These are phyloP conservation scores for Zoroaster sp. DNA, from an alignment of 53 echinoderm and acorn worm species.

Conservation along the genomic window DNA sequence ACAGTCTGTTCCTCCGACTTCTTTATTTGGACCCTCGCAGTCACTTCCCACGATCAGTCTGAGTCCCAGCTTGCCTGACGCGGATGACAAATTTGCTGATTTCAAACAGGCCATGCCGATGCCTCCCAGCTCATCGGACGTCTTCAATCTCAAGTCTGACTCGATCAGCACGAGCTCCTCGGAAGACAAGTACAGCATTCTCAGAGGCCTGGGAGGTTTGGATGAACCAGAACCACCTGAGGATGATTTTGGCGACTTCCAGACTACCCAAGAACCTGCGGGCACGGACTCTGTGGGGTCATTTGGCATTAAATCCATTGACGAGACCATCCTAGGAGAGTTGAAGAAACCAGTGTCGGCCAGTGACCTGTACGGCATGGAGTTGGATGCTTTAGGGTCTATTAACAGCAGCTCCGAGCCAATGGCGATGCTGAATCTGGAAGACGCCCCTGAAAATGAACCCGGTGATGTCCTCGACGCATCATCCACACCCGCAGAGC, in stretches of 20 bases:
- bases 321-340: slow-evolving; percentile 1
- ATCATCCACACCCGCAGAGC: background rate
- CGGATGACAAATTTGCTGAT: slow-evolving; percentile 61
- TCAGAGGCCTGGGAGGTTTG: slow-evolving; percentile 47
- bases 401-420: slow-evolving; percentile 13
- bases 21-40: slow-evolving; percentile 15
- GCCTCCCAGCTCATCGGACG: background rate
- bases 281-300: background rate
- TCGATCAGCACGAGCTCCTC: slow-evolving; percentile 35
- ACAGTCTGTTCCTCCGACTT: background rate
- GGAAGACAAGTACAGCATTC: slow-evolving; percentile 51
- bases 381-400: slow-evolving; percentile 64
- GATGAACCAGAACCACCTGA: slow-evolving; percentile 40
- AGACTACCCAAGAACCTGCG: slow-evolving; percentile 28
- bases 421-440: slow-evolving; percentile 36
- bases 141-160: slow-evolving; percentile 19
- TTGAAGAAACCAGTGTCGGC: slow-evolving; percentile 61
- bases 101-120: slow-evolving; percentile 47
- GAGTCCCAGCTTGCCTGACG: slow-evolving; percentile 27
- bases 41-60: slow-evolving; percentile 34
- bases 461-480: slow-evolving; percentile 43
- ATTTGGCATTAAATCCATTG: background rate
- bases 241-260: slow-evolving; percentile 65
- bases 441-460: slow-evolving; percentile 46
- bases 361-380: slow-evolving; percentile 74